Conservation (phyloP, 2,888 invertebrate species). For the Leptinotarsa juncta region DNA sequence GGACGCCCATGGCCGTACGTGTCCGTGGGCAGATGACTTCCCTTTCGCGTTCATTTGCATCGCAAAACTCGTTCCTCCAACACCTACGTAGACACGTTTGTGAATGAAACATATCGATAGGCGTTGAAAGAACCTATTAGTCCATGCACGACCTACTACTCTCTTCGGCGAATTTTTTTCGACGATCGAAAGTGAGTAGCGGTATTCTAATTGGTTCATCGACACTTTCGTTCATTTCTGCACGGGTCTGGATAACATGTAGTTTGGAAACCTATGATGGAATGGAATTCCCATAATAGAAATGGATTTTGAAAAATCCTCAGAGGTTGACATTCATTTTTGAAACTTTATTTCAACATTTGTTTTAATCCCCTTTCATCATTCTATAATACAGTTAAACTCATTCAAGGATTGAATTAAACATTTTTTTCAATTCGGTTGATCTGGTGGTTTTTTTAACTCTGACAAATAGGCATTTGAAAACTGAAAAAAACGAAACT, state of each 20-base stretch:
- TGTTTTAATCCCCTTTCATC: too few relatives aligned
- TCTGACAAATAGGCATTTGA: too few relatives aligned
- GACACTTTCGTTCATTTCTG: slow-evolving; percentile 17
- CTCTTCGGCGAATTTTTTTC: slow-evolving; percentile 24
- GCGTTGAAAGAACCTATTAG: slow-evolving; percentile 54
- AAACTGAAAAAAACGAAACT: too few relatives aligned
- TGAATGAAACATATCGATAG: slow-evolving; percentile 57
- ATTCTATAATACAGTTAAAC: too few relatives aligned
- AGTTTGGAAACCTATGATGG: neutral
- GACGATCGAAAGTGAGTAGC: slow-evolving; percentile 27
- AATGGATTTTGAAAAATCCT: too few relatives aligned
- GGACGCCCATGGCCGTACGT: slow-evolving; percentile 16
- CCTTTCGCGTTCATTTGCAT: slow-evolving; percentile 60
- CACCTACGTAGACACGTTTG: slow-evolving; percentile 54
- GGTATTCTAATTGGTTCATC: slow-evolving; percentile 20
- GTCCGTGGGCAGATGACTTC: slow-evolving; percentile 57
- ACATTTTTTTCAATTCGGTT: too few relatives aligned
- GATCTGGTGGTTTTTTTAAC: too few relatives aligned
- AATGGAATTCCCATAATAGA: too few relatives aligned
- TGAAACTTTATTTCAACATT: too few relatives aligned
- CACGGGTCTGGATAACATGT: neutral
- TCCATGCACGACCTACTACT: slow-evolving; percentile 25
- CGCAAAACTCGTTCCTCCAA: slow-evolving; percentile 50
- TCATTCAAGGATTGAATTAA: too few relatives aligned
- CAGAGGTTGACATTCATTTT: too few relatives aligned